Evolutionary conservation across 2,888 invertebrate genomes (phyloP).

Genomic region (Chrysopilus asiliformis): DNA sequence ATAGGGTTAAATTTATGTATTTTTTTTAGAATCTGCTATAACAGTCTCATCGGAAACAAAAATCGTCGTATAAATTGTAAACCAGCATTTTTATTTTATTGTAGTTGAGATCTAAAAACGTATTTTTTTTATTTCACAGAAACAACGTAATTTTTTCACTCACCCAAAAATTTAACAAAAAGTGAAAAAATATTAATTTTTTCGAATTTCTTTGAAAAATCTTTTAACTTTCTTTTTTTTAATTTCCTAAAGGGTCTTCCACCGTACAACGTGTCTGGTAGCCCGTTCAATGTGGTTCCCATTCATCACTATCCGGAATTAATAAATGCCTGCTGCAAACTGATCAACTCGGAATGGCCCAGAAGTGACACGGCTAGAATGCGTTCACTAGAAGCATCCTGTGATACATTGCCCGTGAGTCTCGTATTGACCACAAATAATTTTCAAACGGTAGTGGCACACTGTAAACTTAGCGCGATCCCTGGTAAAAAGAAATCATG

Average conservation of each 20-base stretch:
- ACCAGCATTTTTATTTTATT: no score
- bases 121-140: no score
- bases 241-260: conserved; percentile 31
- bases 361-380: conserved; percentile 67
- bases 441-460: conserved; percentile 51
- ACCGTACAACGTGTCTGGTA: conserved; percentile 34
- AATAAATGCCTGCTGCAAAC: conserved; percentile 53
- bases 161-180: no score
- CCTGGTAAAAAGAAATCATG: conserved; percentile 56
- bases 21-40: no score
- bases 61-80: no score
- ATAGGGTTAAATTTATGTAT: no score
- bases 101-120: no score
- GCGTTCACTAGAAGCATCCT: conserved; percentile 57
- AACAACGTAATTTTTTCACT: no score
- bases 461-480: conserved; percentile 63
- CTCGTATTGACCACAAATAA: conserved; percentile 48
- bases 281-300: conserved; percentile 44
- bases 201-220: no score
- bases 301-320: conserved; percentile 61
- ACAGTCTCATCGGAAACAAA: no score
- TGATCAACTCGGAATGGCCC: conserved; percentile 81
- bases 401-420: conserved; percentile 58
- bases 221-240: no score
- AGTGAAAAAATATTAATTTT: no score